Conservation (phyloP, 2,888 invertebrate genomes). For the Polietes domitor region DNA sequence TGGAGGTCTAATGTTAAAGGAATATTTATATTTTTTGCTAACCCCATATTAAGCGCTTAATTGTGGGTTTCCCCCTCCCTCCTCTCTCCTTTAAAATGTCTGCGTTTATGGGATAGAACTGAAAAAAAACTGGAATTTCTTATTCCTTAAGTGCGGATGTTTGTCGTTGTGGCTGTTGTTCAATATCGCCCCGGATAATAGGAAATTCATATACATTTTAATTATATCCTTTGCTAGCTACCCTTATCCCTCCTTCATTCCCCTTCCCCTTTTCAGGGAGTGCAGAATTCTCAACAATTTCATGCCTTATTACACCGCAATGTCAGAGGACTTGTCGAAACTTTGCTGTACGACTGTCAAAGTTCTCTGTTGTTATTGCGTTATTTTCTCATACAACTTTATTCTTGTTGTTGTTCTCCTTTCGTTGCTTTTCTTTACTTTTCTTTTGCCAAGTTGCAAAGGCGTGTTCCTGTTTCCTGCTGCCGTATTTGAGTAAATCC, state of each 20-base stretch:
- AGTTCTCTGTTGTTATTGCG: slow-evolving; percentile 12
- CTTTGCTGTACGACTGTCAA: slow-evolving; percentile 35
- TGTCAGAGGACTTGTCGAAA: slow-evolving; percentile 51
- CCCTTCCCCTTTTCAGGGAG: too few relatives aligned
- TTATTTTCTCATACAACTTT: too few relatives aligned
- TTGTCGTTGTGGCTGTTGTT: neutral
- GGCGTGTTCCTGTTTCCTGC: neutral
- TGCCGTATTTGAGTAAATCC: slow-evolving; percentile 21
- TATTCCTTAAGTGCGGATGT: neutral
- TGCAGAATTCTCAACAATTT: slow-evolving; percentile 45
- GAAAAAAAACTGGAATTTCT: neutral
- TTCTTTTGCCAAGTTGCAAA: neutral
- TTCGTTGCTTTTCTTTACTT: slow-evolving; percentile 21
- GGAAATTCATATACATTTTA: slow-evolving; percentile 1
- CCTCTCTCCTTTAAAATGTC: neutral
- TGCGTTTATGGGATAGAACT: too few relatives aligned
- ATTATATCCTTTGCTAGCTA: neutral
- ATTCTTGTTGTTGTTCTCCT: too few relatives aligned
- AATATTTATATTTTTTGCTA: neutral
- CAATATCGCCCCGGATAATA: neutral
- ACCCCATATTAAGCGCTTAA: too few relatives aligned
- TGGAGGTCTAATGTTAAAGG: neutral
- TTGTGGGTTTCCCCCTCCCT: too few relatives aligned
- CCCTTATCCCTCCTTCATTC: too few relatives aligned
- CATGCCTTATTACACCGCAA: slow-evolving; percentile 54